Evolutionary conservation across 1,140 invertebrate species (phyloP).

Genomic region (Halotydeus destructor): DNA sequence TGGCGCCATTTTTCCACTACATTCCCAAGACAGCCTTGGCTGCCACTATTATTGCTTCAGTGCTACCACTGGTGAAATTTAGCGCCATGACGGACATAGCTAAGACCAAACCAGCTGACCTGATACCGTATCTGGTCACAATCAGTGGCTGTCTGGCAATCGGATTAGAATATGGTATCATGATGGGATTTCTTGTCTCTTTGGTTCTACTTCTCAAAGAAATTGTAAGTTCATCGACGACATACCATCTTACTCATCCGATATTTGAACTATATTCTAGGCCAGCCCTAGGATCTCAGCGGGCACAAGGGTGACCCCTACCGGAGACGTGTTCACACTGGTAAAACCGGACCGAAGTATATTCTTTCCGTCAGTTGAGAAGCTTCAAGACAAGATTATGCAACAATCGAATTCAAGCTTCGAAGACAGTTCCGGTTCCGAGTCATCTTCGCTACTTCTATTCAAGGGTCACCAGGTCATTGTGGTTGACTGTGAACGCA

Average conservation of each 20-base stretch:
- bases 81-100: constrained; percentile 65
- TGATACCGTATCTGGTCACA: constrained; percentile 14
- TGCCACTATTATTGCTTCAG: constrained; percentile 66
- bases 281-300: constrained; percentile 46
- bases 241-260: too few species aligned
- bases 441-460: too few species aligned
- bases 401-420: too few species aligned
- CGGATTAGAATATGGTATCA: constrained; percentile 56
- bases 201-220: constrained; percentile 63
- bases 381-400: constrained; percentile 17
- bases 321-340: constrained; percentile 14
- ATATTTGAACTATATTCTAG: too few species aligned
- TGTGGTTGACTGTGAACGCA: too few species aligned
- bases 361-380: constrained; percentile 20
- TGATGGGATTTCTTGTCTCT: constrained; percentile 63
- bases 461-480: too few species aligned
- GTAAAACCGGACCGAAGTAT: constrained; percentile 18
- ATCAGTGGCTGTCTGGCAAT: constrained; percentile 11
- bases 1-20: constrained; percentile 67
- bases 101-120: constrained; percentile 43
- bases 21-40: constrained; percentile 65
- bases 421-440: too few species aligned
- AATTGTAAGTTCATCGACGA: too few species aligned
- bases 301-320: constrained; percentile 9
- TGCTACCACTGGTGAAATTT: constrained; percentile 78